Evolutionary conservation across 2,888 invertebrate species (phyloP), one percentile per base, ranked within the genome.

Genomic region (Lasius platythorax): DNA sequence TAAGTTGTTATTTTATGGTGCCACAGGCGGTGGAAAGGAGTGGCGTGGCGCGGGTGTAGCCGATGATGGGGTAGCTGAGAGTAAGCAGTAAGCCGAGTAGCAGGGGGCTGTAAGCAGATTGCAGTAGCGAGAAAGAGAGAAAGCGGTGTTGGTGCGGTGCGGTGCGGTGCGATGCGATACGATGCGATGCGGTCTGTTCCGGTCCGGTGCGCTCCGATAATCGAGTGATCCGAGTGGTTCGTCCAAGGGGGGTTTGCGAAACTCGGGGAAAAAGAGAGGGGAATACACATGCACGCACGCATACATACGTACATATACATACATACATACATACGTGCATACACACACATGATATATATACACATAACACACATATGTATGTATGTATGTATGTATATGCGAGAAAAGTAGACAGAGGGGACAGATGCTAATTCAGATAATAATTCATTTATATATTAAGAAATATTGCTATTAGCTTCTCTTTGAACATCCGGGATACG

Each of bases 1-100:
- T 94, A 94, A 95, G 95, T 94, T 95, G 92, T 95, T 91, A 95
- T 95, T 95, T 95, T 95, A 94, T 95, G 95, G 95, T 95, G 95
- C 95, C 95, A 95, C 95, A 95, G 95, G 95, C 94, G 94, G 95
- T 94, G 94, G 93, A 93, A 94, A 93, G 94, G 94, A 93, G 94
- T 94, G 94, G 94, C 94, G 93, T 93, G 93, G 93, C 94, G 94
- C 94, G 76, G 53, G 93, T 94, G 94, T 94, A 93, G 94, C 94
- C 91, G 94, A 94, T 94, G 94, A 94, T 94, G 94, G 94, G 93
- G 94, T 94, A 94, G 94, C 94, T 92, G 94, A 94, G 94, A 94
- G 94, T 94, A 94, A 93, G 94, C 94, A 92, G 93, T 94, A 93
- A 93, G 93, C 94, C 92, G 94, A 93, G 93, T 93, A 93, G 94